Conservation (phyloP, 2,888 invertebrate genomes). For the Nasonovia ribisnigri region DNA sequence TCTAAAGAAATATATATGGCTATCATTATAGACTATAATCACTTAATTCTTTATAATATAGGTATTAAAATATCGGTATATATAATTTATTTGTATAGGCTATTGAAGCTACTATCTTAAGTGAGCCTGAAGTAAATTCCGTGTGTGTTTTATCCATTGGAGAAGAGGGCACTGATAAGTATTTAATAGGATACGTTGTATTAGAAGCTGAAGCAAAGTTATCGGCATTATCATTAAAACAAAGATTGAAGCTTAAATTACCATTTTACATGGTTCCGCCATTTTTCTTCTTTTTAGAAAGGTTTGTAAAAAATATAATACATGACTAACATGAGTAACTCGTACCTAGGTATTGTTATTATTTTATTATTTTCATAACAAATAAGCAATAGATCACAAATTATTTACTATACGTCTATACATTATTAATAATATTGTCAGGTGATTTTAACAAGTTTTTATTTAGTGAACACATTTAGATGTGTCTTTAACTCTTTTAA, state of each 20-base stretch:
- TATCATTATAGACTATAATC: not conserved
- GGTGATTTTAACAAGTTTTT: not conserved
- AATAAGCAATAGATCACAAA: not conserved
- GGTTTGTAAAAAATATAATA: conserved; percentile 64
- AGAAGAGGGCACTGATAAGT: conserved; percentile 68
- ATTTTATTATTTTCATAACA: not conserved
- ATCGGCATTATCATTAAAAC: conserved; percentile 66
- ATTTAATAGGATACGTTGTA: conserved; percentile 68
- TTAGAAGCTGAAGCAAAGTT: conserved; percentile 62
- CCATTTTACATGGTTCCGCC: conserved; percentile 69
- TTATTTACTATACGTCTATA: not conserved
- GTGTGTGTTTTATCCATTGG: conserved; percentile 67
- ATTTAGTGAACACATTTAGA: not conserved
- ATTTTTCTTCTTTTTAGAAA: conserved; percentile 67
- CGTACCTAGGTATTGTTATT: not conserved
- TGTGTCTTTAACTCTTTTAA: not conserved
- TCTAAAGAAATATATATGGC: not conserved
- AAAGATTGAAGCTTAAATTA: conserved; percentile 67
- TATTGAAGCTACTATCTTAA: conserved; percentile 68
- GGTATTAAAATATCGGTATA: not conserved
- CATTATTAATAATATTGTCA: not conserved
- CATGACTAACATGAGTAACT: not conserved
- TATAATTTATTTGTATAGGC: conserved; percentile 66
- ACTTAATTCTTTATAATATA: not conserved
- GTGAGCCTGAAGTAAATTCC: conserved; percentile 67